A percentile compares a stretch with the other conserved stretches of the same genome.
These are phyloP conservation scores for Diceros bicornis DNA, from an alignment of 2,797 vertebrate genomes.

Conservation along the genomic window DNA sequence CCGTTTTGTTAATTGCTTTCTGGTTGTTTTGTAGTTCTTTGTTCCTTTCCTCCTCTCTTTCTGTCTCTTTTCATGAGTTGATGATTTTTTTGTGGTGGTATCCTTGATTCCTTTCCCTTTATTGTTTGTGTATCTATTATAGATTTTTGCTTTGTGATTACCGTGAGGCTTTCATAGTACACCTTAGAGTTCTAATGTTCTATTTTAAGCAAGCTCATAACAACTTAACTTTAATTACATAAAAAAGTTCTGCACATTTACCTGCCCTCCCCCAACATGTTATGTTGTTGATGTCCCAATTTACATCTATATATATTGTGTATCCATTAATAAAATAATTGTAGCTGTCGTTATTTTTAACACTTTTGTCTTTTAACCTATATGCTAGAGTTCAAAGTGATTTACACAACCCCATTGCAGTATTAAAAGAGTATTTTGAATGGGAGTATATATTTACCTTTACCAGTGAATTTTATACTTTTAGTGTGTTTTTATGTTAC, in stretches of 20 bases:
- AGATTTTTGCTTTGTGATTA: not conserved
- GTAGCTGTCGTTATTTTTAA: not conserved
- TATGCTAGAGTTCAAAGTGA: not conserved
- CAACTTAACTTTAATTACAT: not conserved
- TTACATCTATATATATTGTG: not conserved
- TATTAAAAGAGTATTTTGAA: not conserved
- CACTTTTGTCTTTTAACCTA: not conserved
- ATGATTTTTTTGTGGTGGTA: not conserved
- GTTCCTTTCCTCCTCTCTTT: not conserved
- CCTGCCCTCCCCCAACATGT: not conserved
- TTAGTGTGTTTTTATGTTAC: not conserved
- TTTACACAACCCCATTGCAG: not conserved
- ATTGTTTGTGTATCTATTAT: not conserved
- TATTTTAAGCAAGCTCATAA: not conserved
- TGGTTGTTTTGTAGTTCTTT: not conserved
- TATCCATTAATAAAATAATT: not conserved
- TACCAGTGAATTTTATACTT: not conserved
- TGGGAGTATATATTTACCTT: not conserved
- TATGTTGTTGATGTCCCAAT: not conserved
- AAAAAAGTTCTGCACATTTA: not conserved
- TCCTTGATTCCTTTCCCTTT: not conserved
- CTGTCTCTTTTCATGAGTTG: not conserved
- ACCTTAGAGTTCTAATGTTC: not conserved
- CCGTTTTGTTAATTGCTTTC: not conserved
- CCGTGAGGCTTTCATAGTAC: not conserved